These are phyloP conservation scores for Emydura subglobosa DNA, from an alignment of 2,113 vertebrate genomes.

Conservation along the genomic window DNA sequence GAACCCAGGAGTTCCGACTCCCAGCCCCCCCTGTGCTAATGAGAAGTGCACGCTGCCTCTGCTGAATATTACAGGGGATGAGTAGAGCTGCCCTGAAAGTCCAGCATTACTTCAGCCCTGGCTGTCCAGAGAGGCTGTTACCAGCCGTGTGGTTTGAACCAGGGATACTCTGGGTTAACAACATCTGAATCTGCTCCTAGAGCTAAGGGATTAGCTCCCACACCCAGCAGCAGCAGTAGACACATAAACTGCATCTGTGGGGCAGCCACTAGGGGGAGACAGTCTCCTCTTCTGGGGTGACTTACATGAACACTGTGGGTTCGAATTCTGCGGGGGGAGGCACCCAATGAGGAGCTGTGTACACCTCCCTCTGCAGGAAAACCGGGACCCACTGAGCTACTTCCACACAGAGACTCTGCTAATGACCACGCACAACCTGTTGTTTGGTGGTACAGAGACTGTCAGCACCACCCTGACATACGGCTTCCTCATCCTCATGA, in stretches of 20 bases:
- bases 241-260: neutral
- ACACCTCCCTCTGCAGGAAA: conserved; percentile 49
- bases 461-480: conserved; percentile 74
- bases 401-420: conserved; percentile 66
- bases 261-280: neutral
- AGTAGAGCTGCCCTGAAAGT: too few relatives aligned
- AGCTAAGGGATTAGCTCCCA: neutral
- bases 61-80: too few relatives aligned
- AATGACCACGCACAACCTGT: conserved; percentile 49
- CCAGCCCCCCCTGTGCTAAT: too few relatives aligned
- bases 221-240: neutral
- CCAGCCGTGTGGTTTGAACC: neutral
- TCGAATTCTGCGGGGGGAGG: neutral
- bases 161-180: neutral
- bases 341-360: neutral
- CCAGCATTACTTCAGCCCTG: too few relatives aligned
- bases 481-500: conserved; percentile 74
- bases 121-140: neutral
- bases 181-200: neutral
- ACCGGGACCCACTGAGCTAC: neutral
- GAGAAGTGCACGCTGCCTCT: too few relatives aligned
- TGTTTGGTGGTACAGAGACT: conserved; percentile 78
- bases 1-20: too few relatives aligned
- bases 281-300: too few relatives aligned
- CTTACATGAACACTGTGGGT: too few relatives aligned